phyloP scores from a whole-genome alignment of 2,888 invertebrate species.

The Aethes cnicana region DNA sequence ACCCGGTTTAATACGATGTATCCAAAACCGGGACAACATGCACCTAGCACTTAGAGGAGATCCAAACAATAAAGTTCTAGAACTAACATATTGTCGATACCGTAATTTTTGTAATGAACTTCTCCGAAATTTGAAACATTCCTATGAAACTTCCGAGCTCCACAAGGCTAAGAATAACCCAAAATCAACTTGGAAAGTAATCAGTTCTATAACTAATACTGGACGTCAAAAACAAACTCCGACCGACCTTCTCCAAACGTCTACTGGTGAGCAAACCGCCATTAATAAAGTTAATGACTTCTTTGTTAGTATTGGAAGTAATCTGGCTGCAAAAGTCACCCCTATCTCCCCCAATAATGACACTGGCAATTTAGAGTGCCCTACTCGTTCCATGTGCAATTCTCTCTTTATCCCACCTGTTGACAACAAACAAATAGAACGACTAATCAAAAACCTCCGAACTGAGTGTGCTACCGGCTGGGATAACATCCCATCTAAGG shows the following conservation, averaged over 20 bases:
- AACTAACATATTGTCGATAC: conserved; percentile 35
- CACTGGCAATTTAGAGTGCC: too few relatives aligned
- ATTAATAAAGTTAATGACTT: conserved; percentile 1
- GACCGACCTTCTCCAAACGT: background rate
- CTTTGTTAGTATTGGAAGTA: background rate
- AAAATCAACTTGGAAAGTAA: conserved; percentile 5
- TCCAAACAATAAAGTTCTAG: conserved; percentile 23
- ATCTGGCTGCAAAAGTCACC: background rate
- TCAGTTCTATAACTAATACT: background rate
- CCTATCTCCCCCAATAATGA: background rate
- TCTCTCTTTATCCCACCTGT: background rate
- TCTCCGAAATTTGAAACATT: conserved; percentile 33
- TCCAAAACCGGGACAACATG: conserved; percentile 33
- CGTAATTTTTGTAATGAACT: conserved; percentile 36
- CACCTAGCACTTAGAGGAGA: conserved; percentile 20
- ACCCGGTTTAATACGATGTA: conserved; percentile 34
- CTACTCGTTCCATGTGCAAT: background rate
- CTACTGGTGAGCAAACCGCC: background rate
- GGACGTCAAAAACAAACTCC: background rate
- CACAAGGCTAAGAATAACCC: conserved; percentile 8
- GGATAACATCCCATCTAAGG: conserved; percentile 2
- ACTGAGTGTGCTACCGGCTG: conserved; percentile 1
- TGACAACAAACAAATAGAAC: background rate
- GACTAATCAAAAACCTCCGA: background rate
- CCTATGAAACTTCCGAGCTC: conserved; percentile 25